Base-by-base conservation (phyloP, 2,888 invertebrate species). In the Melieria picta region DNA sequence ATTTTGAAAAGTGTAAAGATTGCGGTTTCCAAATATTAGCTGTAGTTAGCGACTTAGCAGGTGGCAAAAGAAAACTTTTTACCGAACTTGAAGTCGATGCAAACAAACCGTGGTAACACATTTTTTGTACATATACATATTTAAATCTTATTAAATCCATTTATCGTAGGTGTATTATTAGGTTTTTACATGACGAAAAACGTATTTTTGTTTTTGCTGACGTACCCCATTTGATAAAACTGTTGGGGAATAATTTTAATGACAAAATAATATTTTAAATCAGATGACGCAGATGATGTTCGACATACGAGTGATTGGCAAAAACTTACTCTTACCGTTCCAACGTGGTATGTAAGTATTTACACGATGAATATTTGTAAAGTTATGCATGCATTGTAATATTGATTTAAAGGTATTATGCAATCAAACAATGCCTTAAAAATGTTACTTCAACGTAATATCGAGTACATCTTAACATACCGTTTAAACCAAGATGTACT, bases 401-500 rank as follows among this genome's bases (percentile, higher is more conserved):
- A 42, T 46, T 45, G 13, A 11, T 70, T 61, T 30, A 3, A 30
- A 30, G 30, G 30, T 30, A 30, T 30, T 30, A 30, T 30, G 30
- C 30, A 3, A 30, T 30, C 30, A 30, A 30, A 30, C 30, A 30
- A 30, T 30, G 30, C 30, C 30, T 30, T 30, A 30, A 30, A 30
- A 30, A 30, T 3, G 30, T 30, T 30, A 2, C 30, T n/a, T n/a
- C n/a, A n/a, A 30, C 30, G 30, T 30, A 46, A 58, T 43, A 11
- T 48, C 4, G 13, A 69, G 30, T 73, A 73, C 43, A 55, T 72
- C 7, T 42, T 73, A 4, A 74, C 73, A 3, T 76, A 73, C 52
- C 65, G 72, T 3, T 64, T 76, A 4, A 74, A 73, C 43, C 74
- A 74, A 65, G 69, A 72, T 46, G 64, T 75, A 10, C 52, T 74